Percentiles rank a stretch among this genome's conserved stretches.
phyloP scores from a whole-genome alignment of 1,140 invertebrate species.

The Belonocnema kinseyi region DNA sequence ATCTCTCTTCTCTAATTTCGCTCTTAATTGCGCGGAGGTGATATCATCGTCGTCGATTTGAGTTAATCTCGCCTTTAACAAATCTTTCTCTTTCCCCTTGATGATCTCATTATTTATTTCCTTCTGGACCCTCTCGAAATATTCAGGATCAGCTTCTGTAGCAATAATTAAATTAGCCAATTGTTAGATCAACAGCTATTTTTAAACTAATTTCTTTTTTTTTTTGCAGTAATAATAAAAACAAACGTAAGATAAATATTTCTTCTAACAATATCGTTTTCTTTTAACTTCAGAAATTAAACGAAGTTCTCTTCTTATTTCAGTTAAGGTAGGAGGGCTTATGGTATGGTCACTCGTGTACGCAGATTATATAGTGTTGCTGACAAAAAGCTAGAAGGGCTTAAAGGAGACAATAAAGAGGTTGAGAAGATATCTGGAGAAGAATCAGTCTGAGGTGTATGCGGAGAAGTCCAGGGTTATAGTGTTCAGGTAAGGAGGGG shows the following conservation, averaged over 20 bases:
- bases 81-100: slow-evolving; percentile 81
- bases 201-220: no score
- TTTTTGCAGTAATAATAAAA: background rate
- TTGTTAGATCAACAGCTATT: no score
- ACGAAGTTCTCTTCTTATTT: no score
- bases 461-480: no score
- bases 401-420: no score
- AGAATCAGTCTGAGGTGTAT: no score
- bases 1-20: slow-evolving; percentile 81
- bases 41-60: slow-evolving; percentile 75
- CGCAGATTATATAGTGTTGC: no score
- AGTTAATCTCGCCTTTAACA: slow-evolving; percentile 72
- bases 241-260: slow-evolving; percentile 16
- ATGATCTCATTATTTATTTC: slow-evolving; percentile 80
- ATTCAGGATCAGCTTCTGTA: slow-evolving; percentile 74
- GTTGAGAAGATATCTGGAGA: no score
- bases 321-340: no score
- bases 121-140: slow-evolving; percentile 82
- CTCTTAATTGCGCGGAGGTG: slow-evolving; percentile 78
- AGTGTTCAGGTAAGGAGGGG: no score
- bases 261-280: background rate
- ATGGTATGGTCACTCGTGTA: no score
- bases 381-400: no score
- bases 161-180: slow-evolving; percentile 36
- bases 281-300: background rate